Conservation (phyloP, 2,888 invertebrate species). For the Serrognathus titanus region DNA sequence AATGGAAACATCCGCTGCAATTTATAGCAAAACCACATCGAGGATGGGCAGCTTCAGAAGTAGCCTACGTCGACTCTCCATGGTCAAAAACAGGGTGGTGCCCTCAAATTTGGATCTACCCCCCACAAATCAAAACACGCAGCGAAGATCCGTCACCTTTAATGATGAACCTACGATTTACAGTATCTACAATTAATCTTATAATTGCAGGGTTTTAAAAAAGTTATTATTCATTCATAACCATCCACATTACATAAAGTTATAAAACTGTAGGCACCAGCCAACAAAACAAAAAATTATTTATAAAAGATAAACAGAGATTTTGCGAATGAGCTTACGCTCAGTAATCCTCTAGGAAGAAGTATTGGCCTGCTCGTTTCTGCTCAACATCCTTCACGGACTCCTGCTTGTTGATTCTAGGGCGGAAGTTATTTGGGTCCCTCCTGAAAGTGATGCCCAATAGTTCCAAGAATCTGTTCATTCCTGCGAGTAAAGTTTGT, state of each 20-base stretch:
- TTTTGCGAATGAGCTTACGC: background rate
- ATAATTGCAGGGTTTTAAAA: background rate
- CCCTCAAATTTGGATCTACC: constrained; percentile 15
- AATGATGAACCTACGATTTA: constrained; percentile 37
- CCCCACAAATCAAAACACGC: constrained; percentile 8
- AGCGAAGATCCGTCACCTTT: constrained; percentile 36
- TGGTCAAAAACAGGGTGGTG: constrained; percentile 22
- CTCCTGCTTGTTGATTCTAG: constrained; percentile 94
- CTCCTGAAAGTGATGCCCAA: constrained; percentile 96
- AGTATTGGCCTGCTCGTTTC: constrained; percentile 95
- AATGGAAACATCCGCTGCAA: constrained; percentile 27
- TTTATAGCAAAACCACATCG: constrained; percentile 30
- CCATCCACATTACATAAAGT: background rate
- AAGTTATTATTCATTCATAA: background rate
- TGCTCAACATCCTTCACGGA: constrained; percentile 99
- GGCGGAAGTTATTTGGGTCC: constrained; percentile 98
- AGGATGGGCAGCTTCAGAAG: constrained; percentile 36
- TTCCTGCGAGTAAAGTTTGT: constrained; percentile 90
- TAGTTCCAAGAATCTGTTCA: constrained; percentile 95
- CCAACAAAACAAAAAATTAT: too few species aligned
- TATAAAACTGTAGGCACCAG: too few species aligned
- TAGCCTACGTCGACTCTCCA: constrained; percentile 35
- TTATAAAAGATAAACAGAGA: too few species aligned
- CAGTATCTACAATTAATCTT: constrained; percentile 25
- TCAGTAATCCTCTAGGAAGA: constrained; percentile 92